Evolutionary conservation across 2,113 vertebrate species (phyloP), one percentile per base, ranked within the genome.

Genomic region (Hystrix brachyura): DNA sequence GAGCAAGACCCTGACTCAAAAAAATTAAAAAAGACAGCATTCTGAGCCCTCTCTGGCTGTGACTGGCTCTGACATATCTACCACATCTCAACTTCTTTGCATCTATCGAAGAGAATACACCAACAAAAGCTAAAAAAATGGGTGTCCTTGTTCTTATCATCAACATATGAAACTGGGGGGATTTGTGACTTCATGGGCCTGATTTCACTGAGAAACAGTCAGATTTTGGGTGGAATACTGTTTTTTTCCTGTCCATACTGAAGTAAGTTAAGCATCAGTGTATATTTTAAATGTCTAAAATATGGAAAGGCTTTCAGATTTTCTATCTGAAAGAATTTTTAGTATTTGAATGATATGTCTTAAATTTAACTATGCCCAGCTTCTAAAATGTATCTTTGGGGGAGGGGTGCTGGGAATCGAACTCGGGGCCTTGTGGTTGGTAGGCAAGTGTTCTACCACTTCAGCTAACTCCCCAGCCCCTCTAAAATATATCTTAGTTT

Each of bases 401-500:
- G 38, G 38, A 38, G 38, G 38, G 38, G 38, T 38, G 38, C 38
- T 38, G 38, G 38, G 38, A 38, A 38, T 38, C 38, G 38, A 38
- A 38, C 38, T 38, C 38, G 2, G 38, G 38, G 38, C 38, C 38
- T 38, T 38, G 38, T 38, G 38, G 38, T 38, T 38, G 38, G 2
- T 38, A 38, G 38, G 38, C 38, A 38, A 38, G 38, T 38, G 38
- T 38, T 38, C 38, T 38, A 38, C 38, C 38, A 38, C 38, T 38
- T 38, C 38, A 38, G 38, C 38, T 38, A 38, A 38, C 38, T 38
- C 38, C 32, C 15, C n/a, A 17, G 78, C 59, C 91, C 38, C 38
- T 90, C 83, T 86, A 64, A 94, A 90, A n/a, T 62, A 62, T 64
- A 81, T 55, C 92, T 96, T 72, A 62, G 23, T 92, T 95, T 17